These are phyloP conservation scores for Caloenas nicobarica DNA, from an alignment of 2,113 vertebrate species.

Conservation along the genomic window DNA sequence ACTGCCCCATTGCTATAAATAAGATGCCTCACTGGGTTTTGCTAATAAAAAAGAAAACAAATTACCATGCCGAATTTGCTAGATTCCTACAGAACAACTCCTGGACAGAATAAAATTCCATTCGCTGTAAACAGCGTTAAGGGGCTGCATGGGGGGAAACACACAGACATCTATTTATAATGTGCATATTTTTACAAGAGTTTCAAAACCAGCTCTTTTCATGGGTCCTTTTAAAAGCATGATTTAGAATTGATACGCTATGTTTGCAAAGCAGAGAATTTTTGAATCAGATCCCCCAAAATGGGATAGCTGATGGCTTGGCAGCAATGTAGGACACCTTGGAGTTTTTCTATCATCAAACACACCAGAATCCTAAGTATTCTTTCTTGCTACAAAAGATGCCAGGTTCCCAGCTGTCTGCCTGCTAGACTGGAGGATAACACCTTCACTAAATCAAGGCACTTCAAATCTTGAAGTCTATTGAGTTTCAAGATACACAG, in stretches of 20 bases:
- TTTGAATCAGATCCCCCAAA: slow-evolving; percentile 45
- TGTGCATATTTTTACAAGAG: slow-evolving; percentile 44
- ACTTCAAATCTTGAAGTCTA: slow-evolving; percentile 41
- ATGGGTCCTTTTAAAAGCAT: slow-evolving; percentile 25
- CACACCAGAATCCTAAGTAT: slow-evolving; percentile 16
- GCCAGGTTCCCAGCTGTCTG: slow-evolving; percentile 31
- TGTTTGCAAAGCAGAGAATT: slow-evolving; percentile 18
- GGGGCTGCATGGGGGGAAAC: slow-evolving; percentile 37
- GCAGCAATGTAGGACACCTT: slow-evolving; percentile 19
- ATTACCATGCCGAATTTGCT: slow-evolving; percentile 77
- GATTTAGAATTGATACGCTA: slow-evolving; percentile 11
- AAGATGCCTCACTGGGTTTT: slow-evolving; percentile 72
- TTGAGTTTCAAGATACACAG: slow-evolving; percentile 4
- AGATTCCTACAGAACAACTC: slow-evolving; percentile 70
- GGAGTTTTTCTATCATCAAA: slow-evolving; percentile 57
- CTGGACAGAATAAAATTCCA: slow-evolving; percentile 52
- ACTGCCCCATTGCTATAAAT: slow-evolving; percentile 63
- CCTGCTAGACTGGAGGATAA: slow-evolving; percentile 24
- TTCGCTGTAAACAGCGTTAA: slow-evolving; percentile 63
- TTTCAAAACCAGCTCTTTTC: slow-evolving; percentile 47
- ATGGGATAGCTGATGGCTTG: slow-evolving; percentile 13
- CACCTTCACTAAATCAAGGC: slow-evolving; percentile 37
- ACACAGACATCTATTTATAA: slow-evolving; percentile 58
- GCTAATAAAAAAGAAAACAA: slow-evolving; percentile 80
- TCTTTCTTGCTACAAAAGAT: slow-evolving; percentile 29